Base-by-base conservation (phyloP, 53 echinoderm and acorn worm species). In the Hippasteria phrygiana region DNA sequence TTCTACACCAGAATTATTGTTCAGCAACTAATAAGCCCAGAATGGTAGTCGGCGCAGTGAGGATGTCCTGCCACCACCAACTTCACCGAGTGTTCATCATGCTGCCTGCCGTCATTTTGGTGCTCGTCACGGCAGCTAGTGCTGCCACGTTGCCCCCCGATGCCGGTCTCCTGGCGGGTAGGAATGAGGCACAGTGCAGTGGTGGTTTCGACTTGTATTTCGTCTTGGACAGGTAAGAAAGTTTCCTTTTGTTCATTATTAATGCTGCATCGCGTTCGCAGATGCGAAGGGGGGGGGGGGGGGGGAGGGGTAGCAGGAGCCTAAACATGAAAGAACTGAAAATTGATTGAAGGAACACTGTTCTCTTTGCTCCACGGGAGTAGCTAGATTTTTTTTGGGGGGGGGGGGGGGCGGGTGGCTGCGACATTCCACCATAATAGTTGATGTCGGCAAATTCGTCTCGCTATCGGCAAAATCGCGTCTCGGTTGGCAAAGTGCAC, bases 141-240 rank as follows among this genome's bases (percentile, higher is more conserved):
- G 50, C 85, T 32, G 85, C 70, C 51, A 85, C 69, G 22, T 16
- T 85, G 32, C 69, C 85, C 71, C 85, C 85, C 34, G 2, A 38
- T 20, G 20, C 1, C 5, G 38, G 8, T 11, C 1, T 51, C 36
- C 13, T 79, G 40, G 69, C 37, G 5, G 80, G 31, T 20, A 73
- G 59, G 14, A 80, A 82, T 51, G 62, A 85, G 75, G 78, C 89
- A 11, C 92, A 96, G 80, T 96, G 96, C 81, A 90, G 89, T 24
- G 96, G 96, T 0, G 96, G 96, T 41, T 88, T 96, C 56, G 96
- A 96, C 28, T 45, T 96, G 32, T 96, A 96, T 76, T 96, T 96
- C 81, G 93, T 96, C 2, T 75, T 96, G 43, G 96, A 96, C 88
- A 94, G 87, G 96, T 96, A 88, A 92, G 93, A 69, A 4, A 5